phyloP scores from a whole-genome alignment of 2,113 vertebrate genomes.

The Calidris pygmaea region DNA sequence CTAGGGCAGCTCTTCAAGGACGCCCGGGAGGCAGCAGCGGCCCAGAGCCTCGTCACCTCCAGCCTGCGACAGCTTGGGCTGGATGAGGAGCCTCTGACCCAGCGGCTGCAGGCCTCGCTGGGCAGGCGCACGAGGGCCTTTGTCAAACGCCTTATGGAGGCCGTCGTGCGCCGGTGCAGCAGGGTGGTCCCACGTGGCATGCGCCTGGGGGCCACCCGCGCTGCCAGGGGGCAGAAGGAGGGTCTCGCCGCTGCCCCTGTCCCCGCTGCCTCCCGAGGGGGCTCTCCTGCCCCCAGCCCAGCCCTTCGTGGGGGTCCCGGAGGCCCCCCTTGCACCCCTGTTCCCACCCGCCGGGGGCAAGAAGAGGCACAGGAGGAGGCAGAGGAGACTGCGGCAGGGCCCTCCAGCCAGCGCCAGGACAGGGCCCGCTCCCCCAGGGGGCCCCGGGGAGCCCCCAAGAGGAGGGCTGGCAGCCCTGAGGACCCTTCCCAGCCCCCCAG shows the following conservation, averaged over 20 bases:
- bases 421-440: background rate
- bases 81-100: background rate
- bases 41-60: rapidly evolving
- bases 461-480: background rate
- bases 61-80: background rate
- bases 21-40: background rate
- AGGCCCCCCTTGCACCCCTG: no score
- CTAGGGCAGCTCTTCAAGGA: background rate
- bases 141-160: no score
- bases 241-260: background rate
- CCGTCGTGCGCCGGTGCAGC: no score
- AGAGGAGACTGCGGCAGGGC: background rate
- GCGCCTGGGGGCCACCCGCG: no score
- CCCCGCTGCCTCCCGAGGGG: background rate
- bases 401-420: background rate
- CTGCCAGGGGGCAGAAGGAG: no score
- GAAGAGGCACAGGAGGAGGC: background rate
- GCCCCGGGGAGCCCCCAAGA: background rate
- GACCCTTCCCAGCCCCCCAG: background rate
- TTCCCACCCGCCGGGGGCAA: background rate
- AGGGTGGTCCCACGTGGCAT: no score
- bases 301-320: background rate
- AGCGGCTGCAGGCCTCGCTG: background rate
- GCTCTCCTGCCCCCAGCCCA: background rate
- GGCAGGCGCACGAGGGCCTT: rapidly evolving